phyloP scores from a whole-genome alignment of 2,113 vertebrate genomes.

The Entomyzon cyanotis region DNA sequence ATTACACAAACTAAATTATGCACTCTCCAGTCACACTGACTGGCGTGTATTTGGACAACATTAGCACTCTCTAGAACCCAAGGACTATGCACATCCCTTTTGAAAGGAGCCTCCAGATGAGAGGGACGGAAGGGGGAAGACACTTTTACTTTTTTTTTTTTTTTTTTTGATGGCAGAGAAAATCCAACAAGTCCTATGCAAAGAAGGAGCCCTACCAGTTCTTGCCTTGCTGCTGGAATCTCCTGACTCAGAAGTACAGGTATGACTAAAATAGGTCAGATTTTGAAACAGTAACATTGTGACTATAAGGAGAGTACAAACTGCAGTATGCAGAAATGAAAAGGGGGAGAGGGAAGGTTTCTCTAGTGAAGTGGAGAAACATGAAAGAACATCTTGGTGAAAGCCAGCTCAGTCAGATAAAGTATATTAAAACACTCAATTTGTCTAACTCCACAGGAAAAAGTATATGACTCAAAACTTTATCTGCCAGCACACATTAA shows the following conservation, averaged over 20 bases:
- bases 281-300: background rate
- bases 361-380: background rate
- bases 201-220: slow-evolving; percentile 77
- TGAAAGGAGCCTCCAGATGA: background rate
- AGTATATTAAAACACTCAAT: background rate
- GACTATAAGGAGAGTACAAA: background rate
- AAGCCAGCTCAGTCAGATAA: background rate
- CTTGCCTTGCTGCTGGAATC: slow-evolving; percentile 78
- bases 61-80: background rate
- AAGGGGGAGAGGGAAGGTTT: background rate
- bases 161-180: slow-evolving; percentile 60
- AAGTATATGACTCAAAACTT: background rate
- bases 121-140: background rate
- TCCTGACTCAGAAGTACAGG: slow-evolving; percentile 79
- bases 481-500: background rate
- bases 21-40: background rate
- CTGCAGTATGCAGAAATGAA: background rate
- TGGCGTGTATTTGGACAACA: background rate
- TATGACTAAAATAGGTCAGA: slow-evolving; percentile 5
- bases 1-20: background rate
- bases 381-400: background rate
- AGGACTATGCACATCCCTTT: background rate
- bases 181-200: slow-evolving; percentile 72
- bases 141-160: background rate
- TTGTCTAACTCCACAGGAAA: background rate